Evolutionary conservation across 2,888 invertebrate species (phyloP).

Genomic region (Glyphotaelius pellucidus): DNA sequence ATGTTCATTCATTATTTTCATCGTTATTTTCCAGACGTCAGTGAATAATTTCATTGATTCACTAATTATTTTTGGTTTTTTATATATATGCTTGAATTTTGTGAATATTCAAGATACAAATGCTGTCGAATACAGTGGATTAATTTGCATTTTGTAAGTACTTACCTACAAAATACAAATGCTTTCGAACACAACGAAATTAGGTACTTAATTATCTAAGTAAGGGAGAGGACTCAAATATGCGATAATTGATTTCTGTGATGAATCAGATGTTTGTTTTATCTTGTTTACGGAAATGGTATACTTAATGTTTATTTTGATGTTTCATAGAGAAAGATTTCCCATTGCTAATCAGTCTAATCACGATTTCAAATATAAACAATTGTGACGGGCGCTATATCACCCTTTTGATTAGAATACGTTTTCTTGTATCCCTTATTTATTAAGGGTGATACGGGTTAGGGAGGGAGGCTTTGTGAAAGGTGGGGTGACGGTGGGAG

Average conservation of each 20-base stretch:
- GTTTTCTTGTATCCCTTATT: neutral
- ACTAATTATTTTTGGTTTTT: neutral
- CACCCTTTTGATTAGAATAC: neutral
- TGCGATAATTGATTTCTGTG: no score
- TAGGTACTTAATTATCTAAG: no score
- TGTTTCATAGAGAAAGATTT: no score
- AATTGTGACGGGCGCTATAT: neutral
- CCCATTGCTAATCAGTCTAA: no score
- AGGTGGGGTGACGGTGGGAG: neutral
- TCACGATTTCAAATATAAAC: neutral
- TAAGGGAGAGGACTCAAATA: no score
- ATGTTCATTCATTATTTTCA: neutral
- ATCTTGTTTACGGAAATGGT: no score
- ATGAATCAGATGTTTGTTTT: no score
- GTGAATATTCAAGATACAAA: neutral
- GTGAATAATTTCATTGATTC: neutral
- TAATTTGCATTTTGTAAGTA: no score
- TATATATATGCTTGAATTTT: neutral
- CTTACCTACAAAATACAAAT: no score
- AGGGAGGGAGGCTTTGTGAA: neutral
- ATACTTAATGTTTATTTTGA: no score
- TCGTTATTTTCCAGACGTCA: neutral
- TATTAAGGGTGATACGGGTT: neutral
- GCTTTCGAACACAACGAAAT: no score
- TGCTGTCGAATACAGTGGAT: neutral